Percentiles rank a stretch among this genome's conserved stretches.
phyloP scores from a whole-genome alignment of 2,888 invertebrate species.

The Cerceris rybyensis region DNA sequence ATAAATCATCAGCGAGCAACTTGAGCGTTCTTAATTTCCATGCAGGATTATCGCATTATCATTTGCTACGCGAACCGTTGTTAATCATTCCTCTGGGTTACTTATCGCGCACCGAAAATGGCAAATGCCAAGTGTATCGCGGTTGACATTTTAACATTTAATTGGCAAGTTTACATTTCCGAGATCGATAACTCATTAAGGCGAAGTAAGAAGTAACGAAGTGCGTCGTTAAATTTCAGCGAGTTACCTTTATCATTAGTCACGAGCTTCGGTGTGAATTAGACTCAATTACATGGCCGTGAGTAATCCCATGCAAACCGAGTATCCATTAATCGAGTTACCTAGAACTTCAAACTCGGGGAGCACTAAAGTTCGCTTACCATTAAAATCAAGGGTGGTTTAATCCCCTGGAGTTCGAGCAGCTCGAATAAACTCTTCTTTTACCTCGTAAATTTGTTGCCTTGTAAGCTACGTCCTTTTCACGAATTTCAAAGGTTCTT shows the following conservation, averaged over 20 bases:
- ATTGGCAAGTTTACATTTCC: constrained; percentile 25
- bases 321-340: constrained; percentile 71
- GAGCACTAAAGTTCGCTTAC: constrained; percentile 61
- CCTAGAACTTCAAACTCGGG: constrained; percentile 65
- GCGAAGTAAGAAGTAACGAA: constrained; percentile 22
- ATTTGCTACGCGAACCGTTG: no score
- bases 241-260: constrained; percentile 62
- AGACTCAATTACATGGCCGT: constrained; percentile 67
- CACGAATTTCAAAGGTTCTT: background rate
- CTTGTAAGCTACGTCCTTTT: constrained; percentile 2
- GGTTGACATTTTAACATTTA: constrained; percentile 31
- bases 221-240: constrained; percentile 53
- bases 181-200: constrained; percentile 31
- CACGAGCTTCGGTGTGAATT: constrained; percentile 66
- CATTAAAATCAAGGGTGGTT: constrained; percentile 67
- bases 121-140: constrained; percentile 1
- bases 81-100: background rate
- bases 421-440: constrained; percentile 40
- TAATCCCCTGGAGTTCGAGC: constrained; percentile 53
- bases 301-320: constrained; percentile 67
- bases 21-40: no score
- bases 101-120: background rate
- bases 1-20: no score
- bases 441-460: constrained; percentile 27
- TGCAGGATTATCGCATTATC: no score